phyloP scores from a whole-genome alignment of 2,888 invertebrate genomes.

The Agrilus cyanescens region DNA sequence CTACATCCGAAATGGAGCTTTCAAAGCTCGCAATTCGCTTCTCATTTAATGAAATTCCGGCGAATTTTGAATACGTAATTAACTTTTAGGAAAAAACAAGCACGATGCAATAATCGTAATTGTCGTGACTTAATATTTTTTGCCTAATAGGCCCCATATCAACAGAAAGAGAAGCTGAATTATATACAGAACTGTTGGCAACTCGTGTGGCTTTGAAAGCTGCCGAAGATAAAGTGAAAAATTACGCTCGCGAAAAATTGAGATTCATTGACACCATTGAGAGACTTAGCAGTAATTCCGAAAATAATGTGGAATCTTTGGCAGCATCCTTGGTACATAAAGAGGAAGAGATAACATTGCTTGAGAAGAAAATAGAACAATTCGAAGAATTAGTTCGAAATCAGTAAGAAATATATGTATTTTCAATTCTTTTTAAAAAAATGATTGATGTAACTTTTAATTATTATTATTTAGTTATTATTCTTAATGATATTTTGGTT shows the following conservation, averaged over 20 bases:
- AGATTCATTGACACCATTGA: slow-evolving; percentile 23
- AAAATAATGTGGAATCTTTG: slow-evolving; percentile 10
- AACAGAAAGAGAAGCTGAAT: slow-evolving; percentile 22
- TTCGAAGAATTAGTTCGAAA: slow-evolving; percentile 13
- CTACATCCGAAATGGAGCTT: no score
- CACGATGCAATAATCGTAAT: no score
- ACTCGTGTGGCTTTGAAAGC: slow-evolving; percentile 24
- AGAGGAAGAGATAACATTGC: slow-evolving; percentile 17
- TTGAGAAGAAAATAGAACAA: slow-evolving; percentile 12
- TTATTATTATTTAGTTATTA: not conserved
- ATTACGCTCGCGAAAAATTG: slow-evolving; percentile 22
- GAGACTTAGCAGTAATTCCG: slow-evolving; percentile 8
- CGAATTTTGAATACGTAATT: no score
- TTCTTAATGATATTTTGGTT: not conserved
- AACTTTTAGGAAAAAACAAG: no score
- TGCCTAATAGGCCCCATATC: not conserved
- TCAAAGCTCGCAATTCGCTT: no score
- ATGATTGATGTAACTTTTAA: not conserved
- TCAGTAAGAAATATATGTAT: slow-evolving; percentile 10
- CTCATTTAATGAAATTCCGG: no score
- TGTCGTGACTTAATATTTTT: no score
- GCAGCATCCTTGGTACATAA: slow-evolving; percentile 17
- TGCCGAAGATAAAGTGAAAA: slow-evolving; percentile 24
- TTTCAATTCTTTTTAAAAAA: not conserved
- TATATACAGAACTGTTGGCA: slow-evolving; percentile 24